Conservation (phyloP, 2,113 vertebrate species). For the Caranx melampygus region DNA sequence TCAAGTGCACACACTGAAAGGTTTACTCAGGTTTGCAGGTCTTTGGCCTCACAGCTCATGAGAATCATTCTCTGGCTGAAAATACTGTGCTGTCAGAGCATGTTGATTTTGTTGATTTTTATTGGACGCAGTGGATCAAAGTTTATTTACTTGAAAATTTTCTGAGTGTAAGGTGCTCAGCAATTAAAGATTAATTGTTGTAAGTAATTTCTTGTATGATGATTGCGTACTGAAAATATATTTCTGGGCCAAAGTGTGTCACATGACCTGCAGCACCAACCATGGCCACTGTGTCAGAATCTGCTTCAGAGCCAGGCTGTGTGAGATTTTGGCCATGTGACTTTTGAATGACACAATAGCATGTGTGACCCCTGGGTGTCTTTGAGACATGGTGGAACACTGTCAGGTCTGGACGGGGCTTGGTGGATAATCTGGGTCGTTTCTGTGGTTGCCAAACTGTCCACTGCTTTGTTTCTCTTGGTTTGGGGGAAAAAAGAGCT, state of each 20-base stretch:
- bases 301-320: neutral
- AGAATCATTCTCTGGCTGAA: neutral
- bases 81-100: neutral
- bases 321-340: neutral
- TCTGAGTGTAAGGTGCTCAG: neutral
- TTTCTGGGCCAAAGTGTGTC: neutral
- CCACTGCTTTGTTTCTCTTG: constrained; percentile 60
- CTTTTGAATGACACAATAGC: neutral
- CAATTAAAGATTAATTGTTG: neutral
- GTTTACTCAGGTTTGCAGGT: neutral
- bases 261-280: neutral
- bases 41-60: neutral
- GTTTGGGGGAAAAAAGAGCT: constrained; percentile 32
- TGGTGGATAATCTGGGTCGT: constrained; percentile 38
- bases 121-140: neutral
- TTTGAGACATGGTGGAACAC: constrained; percentile 8
- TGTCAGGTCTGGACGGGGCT: constrained; percentile 15
- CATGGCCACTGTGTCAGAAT: neutral
- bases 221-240: neutral
- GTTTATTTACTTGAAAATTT: neutral
- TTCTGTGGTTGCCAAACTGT: constrained; percentile 58
- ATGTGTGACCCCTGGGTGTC: neutral
- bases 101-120: neutral
- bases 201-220: neutral
- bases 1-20: neutral